Conservation (phyloP, 2,888 invertebrate species). For the Ephialtes manifestator region DNA sequence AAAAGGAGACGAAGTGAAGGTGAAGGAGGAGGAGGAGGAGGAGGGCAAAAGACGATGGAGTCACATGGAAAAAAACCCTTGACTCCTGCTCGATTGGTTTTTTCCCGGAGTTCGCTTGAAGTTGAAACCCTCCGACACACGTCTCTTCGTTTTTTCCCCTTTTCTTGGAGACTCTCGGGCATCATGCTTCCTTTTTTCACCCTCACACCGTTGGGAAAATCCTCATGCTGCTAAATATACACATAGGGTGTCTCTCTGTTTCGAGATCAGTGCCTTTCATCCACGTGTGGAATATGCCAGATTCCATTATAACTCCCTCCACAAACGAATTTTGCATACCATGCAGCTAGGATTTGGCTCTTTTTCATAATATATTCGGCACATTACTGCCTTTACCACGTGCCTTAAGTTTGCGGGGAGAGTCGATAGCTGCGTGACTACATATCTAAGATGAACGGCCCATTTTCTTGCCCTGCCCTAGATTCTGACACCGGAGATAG, state of each 20-base stretch:
- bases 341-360: neutral
- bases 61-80: slow-evolving; percentile 35
- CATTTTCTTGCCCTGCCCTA: no score
- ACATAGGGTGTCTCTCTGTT: neutral
- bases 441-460: no score
- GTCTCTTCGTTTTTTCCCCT: neutral
- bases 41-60: slow-evolving; percentile 27
- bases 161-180: neutral
- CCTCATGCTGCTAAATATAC: neutral
- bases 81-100: slow-evolving; percentile 60
- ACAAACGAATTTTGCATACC: neutral
- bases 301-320: neutral
- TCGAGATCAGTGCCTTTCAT: neutral
- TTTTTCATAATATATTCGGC: neutral
- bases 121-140: neutral
- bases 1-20: neutral
- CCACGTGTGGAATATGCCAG: neutral
- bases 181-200: slow-evolving; percentile 6
- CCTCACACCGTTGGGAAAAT: neutral
- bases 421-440: neutral
- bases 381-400: neutral
- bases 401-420: neutral
- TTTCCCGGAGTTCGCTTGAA: slow-evolving; percentile 9
- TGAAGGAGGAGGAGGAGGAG: slow-evolving; percentile 17
- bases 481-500: no score